Evolutionary conservation across 2,113 vertebrate genomes (phyloP).

Genomic region (Cyanistes caeruleus): DNA sequence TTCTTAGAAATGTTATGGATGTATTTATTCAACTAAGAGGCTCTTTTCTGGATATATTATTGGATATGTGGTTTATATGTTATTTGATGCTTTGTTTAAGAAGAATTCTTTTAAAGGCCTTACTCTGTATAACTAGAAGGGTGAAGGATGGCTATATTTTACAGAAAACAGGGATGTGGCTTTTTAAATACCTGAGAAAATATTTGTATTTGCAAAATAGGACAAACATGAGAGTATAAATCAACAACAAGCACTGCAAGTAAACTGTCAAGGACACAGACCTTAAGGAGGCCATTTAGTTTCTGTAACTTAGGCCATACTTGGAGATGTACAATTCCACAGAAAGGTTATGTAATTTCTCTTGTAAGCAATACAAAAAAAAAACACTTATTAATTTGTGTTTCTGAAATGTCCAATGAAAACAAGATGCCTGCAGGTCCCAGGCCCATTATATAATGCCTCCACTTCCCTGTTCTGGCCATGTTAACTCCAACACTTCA

Average conservation of each 20-base stretch:
- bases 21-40: background rate
- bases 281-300: background rate
- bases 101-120: background rate
- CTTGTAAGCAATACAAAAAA: background rate
- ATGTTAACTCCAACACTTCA: background rate
- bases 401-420: background rate
- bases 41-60: background rate
- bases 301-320: background rate
- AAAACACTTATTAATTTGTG: background rate
- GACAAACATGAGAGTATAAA: background rate
- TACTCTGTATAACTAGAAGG: background rate
- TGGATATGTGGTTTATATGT: background rate
- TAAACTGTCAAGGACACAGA: background rate
- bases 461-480: background rate
- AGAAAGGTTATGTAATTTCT: background rate
- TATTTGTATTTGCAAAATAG: conserved; percentile 5
- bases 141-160: background rate
- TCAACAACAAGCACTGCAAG: background rate
- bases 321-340: background rate
- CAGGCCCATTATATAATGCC: background rate
- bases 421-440: background rate
- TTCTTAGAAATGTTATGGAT: background rate
- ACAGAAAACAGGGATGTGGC: background rate
- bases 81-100: background rate
- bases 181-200: conserved; percentile 34